Conservation (phyloP, 2,888 invertebrate species). For the Chorisops tibialis region DNA sequence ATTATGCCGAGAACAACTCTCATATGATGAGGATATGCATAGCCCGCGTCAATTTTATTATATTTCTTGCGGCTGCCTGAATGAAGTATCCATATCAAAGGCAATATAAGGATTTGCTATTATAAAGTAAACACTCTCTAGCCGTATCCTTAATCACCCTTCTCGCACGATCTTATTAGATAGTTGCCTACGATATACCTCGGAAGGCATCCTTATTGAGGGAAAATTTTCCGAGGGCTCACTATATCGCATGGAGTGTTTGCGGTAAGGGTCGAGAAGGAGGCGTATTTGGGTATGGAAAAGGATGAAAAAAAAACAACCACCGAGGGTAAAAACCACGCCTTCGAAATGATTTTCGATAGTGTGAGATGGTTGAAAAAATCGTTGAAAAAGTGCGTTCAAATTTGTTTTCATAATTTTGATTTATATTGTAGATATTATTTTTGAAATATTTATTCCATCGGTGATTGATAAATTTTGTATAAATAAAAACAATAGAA, state of each 20-base stretch:
- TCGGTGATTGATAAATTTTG: no score
- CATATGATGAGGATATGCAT: slow-evolving; percentile 20
- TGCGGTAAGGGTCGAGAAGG: slow-evolving; percentile 23
- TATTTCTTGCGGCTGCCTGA: no score
- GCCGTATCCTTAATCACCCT: slow-evolving; percentile 2
- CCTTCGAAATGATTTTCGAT: slow-evolving; percentile 7
- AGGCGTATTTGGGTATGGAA: slow-evolving; percentile 20
- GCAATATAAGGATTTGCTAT: neutral
- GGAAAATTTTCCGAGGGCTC: neutral
- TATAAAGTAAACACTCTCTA: neutral
- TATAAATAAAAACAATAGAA: no score
- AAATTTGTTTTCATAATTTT: no score
- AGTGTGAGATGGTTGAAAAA: no score
- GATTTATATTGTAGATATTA: no score
- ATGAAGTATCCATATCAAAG: neutral
- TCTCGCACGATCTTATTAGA: slow-evolving; percentile 18
- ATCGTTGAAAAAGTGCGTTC: no score
- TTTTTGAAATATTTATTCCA: no score
- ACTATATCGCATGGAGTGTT: neutral
- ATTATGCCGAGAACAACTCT: slow-evolving; percentile 11
- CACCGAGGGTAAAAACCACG: slow-evolving; percentile 23
- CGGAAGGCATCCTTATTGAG: neutral
- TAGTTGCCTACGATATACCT: slow-evolving; percentile 18
- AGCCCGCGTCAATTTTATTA: slow-evolving; percentile 24
- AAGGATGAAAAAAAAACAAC: neutral